Percentiles rank a stretch among this genome's conserved stretches.
These are phyloP conservation scores for Oasisia sp. DNA, from an alignment of 2,888 invertebrate genomes.

Conservation along the genomic window DNA sequence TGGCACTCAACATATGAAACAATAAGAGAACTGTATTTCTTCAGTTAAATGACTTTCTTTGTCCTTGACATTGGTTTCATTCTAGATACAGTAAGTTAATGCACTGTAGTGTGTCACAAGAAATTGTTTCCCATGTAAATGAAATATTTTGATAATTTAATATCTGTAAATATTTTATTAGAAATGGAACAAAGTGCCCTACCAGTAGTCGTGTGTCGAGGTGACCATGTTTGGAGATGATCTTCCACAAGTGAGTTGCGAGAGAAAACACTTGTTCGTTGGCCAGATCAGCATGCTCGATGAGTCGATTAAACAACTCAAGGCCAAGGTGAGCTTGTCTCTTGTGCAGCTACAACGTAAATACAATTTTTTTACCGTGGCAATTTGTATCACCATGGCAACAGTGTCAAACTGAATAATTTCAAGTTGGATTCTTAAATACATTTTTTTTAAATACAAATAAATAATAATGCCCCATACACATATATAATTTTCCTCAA, in stretches of 20 bases:
- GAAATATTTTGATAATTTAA: not conserved
- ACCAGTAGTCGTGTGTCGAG: conserved; percentile 68
- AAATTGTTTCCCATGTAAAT: not conserved
- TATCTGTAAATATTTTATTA: not conserved
- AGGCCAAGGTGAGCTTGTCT: conserved; percentile 75
- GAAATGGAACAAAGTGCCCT: conserved; percentile 23
- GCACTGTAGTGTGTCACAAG: too few relatives aligned
- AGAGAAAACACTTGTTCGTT: conserved; percentile 72
- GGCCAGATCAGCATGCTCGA: conserved; percentile 64
- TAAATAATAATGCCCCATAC: too few relatives aligned
- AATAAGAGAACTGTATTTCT: too few relatives aligned
- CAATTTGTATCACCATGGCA: not conserved
- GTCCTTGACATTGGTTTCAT: too few relatives aligned
- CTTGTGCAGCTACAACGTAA: conserved; percentile 53
- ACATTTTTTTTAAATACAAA: too few relatives aligned
- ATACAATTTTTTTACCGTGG: not conserved
- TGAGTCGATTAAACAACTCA: conserved; percentile 69
- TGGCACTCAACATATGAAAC: too few relatives aligned
- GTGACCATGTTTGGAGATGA: conserved; percentile 76
- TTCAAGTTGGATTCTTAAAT: too few relatives aligned
- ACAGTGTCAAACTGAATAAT: too few relatives aligned
- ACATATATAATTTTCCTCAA: too few relatives aligned
- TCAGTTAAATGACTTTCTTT: too few relatives aligned
- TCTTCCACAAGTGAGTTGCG: conserved; percentile 83
- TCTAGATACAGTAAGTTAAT: too few relatives aligned